Percentiles rank a stretch among this genome's conserved stretches.
Conservation (phyloP, 2,797 vertebrate species). For the Chelonia mydas region DNA sequence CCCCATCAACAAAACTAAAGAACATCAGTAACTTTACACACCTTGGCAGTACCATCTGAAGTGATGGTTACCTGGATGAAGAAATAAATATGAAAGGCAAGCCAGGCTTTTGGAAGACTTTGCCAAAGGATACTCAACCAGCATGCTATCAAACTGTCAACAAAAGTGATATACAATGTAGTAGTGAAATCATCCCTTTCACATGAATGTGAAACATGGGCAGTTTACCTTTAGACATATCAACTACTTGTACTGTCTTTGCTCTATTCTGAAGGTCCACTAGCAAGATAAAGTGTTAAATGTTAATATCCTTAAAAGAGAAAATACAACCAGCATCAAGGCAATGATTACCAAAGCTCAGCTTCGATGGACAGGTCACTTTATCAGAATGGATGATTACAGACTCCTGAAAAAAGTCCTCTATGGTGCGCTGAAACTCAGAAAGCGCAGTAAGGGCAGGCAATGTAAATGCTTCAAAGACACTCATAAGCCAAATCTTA, state of each 20-base stretch:
- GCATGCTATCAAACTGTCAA: background rate
- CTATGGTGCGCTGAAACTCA: too few relatives aligned
- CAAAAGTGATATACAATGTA: background rate
- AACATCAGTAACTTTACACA: background rate
- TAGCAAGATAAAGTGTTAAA: too few relatives aligned
- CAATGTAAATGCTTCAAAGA: too few relatives aligned
- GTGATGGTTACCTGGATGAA: background rate
- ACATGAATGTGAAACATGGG: background rate
- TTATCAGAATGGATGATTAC: too few relatives aligned
- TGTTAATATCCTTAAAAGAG: too few relatives aligned
- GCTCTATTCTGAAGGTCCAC: too few relatives aligned
- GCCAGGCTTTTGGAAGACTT: background rate
- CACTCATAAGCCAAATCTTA: too few relatives aligned
- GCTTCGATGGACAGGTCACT: too few relatives aligned
- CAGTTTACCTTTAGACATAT: background rate
- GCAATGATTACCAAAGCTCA: too few relatives aligned
- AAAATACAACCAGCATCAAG: too few relatives aligned
- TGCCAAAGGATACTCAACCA: background rate
- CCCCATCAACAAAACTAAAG: background rate
- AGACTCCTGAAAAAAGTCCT: too few relatives aligned
- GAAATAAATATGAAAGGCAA: background rate
- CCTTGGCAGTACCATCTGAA: background rate
- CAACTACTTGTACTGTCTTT: background rate
- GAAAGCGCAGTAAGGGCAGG: too few relatives aligned
- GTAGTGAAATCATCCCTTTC: background rate